Evolutionary conservation across 1,140 invertebrate species (phyloP), one percentile per base, ranked within the genome.

Genomic region (Pseudachorutes palmiensis): DNA sequence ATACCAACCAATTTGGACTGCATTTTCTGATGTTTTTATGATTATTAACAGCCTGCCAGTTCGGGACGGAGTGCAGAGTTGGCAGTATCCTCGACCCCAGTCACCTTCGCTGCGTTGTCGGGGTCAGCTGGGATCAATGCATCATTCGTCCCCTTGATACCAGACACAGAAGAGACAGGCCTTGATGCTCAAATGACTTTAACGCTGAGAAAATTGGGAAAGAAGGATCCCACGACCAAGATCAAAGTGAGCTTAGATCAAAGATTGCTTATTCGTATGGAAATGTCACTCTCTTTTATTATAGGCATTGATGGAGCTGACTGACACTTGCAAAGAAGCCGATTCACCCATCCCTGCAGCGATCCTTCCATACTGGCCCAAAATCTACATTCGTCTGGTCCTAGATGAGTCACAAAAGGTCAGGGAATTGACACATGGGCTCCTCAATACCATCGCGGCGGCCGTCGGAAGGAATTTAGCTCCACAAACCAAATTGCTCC

Each of bases 181-280:
- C 31, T 63, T 9, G 61, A 63, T 32, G 5, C 61, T 2, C 26
- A 63, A n/a, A 5, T 63, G 2, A 29, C 61, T 12, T 2, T 63
- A 36, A 24, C 19, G 31, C 77, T 89, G 22, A 87, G 87, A 66
- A 89, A 89, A 79, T 83, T 94, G 79, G 84, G 83, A 28, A 95
- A 95, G 77, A 92, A 90, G 76, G 91, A 94, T 84, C 78, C 84
- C 2, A 86, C 85, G 1, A 95, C 92, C 2, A 93, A 91, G 78
- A 82, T 87, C 36, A 94, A 93, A 81, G 88, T 88, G 77, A 69
- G 12, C 24, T 16, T 49, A 57, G 58, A 31, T 19, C 12, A 2
- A 32, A 61, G 5, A 9, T 28, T 9, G 45, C 31, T 41, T 32
- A 33, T 51, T 5, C 2, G 30, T 51, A n/a, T 3, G 2, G 14